These are phyloP conservation scores for Torymus texanus DNA, from an alignment of 2,888 invertebrate genomes.

Conservation along the genomic window DNA sequence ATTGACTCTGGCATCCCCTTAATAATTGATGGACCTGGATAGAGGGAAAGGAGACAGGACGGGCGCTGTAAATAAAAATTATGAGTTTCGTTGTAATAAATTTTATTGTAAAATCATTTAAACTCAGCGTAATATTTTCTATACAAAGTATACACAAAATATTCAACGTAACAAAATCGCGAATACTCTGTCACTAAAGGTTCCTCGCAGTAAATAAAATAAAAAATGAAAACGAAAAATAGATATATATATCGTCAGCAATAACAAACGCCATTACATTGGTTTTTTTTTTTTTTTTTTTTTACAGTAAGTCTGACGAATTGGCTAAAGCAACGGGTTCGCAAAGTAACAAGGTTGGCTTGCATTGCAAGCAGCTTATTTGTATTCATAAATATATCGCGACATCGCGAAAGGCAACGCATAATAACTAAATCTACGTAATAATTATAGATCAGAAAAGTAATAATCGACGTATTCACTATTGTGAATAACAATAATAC, in stretches of 20 bases:
- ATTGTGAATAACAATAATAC: conserved; percentile 42
- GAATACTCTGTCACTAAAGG: conserved; percentile 31
- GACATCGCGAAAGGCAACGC: conserved; percentile 26
- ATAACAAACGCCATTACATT: conserved; percentile 34
- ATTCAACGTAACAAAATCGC: conserved; percentile 36
- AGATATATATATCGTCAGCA: conserved; percentile 24
- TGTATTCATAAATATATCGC: neutral
- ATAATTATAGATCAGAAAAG: conserved; percentile 21
- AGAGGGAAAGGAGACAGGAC: neutral
- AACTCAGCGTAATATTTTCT: conserved; percentile 47
- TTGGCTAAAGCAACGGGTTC: conserved; percentile 30
- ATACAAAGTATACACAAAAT: conserved; percentile 46
- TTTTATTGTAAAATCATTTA: conserved; percentile 55
- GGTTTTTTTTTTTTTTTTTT: conserved; percentile 7
- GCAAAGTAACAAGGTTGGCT: conserved; percentile 10
- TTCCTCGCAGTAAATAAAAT: conserved; percentile 35
- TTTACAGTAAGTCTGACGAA: conserved; percentile 40
- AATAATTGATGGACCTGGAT: too few relatives aligned
- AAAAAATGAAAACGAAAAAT: conserved; percentile 46
- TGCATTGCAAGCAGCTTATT: conserved; percentile 52
- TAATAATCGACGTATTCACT: conserved; percentile 20
- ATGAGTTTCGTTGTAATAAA: conserved; percentile 44
- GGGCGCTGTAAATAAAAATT: neutral
- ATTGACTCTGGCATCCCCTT: too few relatives aligned
- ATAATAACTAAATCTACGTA: conserved; percentile 26